Percentiles rank a stretch among this genome's conserved stretches.
Evolutionary conservation across 2,888 invertebrate genomes (phyloP).

Genomic region (Epirrhoe tristata): DNA sequence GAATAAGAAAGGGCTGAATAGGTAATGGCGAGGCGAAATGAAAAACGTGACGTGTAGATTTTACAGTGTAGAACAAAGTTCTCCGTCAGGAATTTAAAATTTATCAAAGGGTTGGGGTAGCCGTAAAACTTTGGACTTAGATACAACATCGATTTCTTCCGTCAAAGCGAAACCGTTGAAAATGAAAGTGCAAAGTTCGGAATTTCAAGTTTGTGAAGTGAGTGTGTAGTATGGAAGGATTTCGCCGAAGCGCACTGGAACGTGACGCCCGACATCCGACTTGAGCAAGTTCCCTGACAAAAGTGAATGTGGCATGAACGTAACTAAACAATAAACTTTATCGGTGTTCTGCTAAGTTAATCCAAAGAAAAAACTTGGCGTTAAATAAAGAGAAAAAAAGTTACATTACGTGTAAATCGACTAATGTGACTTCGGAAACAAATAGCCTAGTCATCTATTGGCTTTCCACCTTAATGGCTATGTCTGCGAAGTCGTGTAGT

Average conservation of each 20-base stretch:
- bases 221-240: slow-evolving; percentile 52
- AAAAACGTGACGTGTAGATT: slow-evolving; percentile 33
- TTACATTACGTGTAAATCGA: slow-evolving; percentile 7
- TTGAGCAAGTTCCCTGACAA: slow-evolving; percentile 66
- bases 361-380: neutral
- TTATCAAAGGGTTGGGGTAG: slow-evolving; percentile 30
- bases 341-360: slow-evolving; percentile 7
- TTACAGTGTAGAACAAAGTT: slow-evolving; percentile 29
- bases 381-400: slow-evolving; percentile 9
- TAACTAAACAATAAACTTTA: slow-evolving; percentile 30
- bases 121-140: slow-evolving; percentile 36
- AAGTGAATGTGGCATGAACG: slow-evolving; percentile 47
- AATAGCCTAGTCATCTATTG: slow-evolving; percentile 30
- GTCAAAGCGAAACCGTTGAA: slow-evolving; percentile 48
- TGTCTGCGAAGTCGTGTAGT: slow-evolving; percentile 20
- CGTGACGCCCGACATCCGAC: slow-evolving; percentile 68
- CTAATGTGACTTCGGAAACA: slow-evolving; percentile 23
- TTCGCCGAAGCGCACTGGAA: slow-evolving; percentile 70
- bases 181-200: slow-evolving; percentile 63
- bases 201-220: slow-evolving; percentile 51
- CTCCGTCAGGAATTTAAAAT: slow-evolving; percentile 36
- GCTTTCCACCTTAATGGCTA: slow-evolving; percentile 32
- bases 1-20: slow-evolving; percentile 27
- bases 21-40: slow-evolving; percentile 26
- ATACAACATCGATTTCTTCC: slow-evolving; percentile 33